Evolutionary conservation across 2,797 vertebrate genomes (phyloP), one percentile per base, ranked within the genome.

Genomic region (Hypotaenidia okinawae): DNA sequence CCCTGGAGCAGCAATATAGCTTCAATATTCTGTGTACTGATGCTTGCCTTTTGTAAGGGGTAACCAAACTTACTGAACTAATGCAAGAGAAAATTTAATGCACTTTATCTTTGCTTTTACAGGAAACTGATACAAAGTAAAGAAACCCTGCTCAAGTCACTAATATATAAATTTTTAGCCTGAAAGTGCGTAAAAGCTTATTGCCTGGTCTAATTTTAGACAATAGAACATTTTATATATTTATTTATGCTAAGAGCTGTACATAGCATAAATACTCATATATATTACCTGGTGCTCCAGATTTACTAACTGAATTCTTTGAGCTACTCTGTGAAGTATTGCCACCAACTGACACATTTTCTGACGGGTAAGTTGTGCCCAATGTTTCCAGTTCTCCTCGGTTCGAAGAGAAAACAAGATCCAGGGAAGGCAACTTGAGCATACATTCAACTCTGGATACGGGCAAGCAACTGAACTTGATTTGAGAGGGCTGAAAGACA

Each of bases 391-490:
- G 97, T 63, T 99, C 99, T 59, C 99, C 99, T 43, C 99, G 98
- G 96, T 99, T 99, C 52, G 99, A 99, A 70, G 99, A 99, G 97
- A 99, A 99, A 51, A 99, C 99, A 87, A 99, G 98, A 96, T 99
- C 99, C 88, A 99, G 96, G 23, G 99, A 99, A 12, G 99, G 99
- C 79, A 99, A 97, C 91, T 99, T 99, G 64, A 99, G 97, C 99
- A 99, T 99, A 52, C 99, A 99, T 97, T 99, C 99, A 39, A 99
- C 99, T 91, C 99, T 98, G 74, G 99, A 99, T 92, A 99, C 99
- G 0, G 99, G 99, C 95, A 99, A 98, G 95, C 99, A 99, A 97
- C 99, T 99, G 97, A 99, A 99, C 87, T 99, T 99, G 96, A 99
- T 99, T 98, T 99, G 99, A 73, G 99, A 99, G 8, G 99, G 99